Conservation (phyloP, 64 coral and sea anemone species). For the Pocillopora damicornis region DNA sequence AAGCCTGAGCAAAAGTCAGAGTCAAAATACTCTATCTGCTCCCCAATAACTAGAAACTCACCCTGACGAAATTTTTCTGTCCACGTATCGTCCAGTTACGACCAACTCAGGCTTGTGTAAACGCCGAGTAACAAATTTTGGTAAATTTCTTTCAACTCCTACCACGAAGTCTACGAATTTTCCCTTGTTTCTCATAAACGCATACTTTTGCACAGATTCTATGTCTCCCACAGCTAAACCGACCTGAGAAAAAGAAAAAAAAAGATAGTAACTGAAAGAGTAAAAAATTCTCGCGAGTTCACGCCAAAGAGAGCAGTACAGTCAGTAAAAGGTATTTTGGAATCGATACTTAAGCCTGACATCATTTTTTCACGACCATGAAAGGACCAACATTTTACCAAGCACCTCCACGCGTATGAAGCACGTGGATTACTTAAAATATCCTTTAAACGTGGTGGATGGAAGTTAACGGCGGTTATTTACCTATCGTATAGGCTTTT, state of each 20-base stretch:
- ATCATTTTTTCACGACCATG: no score
- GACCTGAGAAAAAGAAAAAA: slow-evolving; percentile 1
- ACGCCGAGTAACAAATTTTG: slow-evolving; percentile 38
- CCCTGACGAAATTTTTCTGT: slow-evolving; percentile 10
- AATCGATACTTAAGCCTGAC: no score
- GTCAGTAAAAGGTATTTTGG: no score
- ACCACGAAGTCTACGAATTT: slow-evolving; percentile 33
- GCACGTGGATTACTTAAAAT: no score
- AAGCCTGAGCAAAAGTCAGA: no score
- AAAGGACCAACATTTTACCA: no score
- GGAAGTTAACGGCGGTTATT: no score
- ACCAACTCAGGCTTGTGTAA: slow-evolving; percentile 36
- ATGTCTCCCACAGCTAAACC: slow-evolving; percentile 62
- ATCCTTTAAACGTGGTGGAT: no score
- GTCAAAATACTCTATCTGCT: neutral
- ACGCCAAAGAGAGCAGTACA: neutral
- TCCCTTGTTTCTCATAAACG: slow-evolving; percentile 45
- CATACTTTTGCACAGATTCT: slow-evolving; percentile 45
- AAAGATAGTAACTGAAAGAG: neutral
- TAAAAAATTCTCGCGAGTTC: neutral
- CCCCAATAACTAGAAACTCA: neutral
- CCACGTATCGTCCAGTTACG: neutral
- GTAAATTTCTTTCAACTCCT: slow-evolving; percentile 44
- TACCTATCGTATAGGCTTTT: no score
- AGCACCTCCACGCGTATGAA: no score